Evolutionary conservation across 1,140 invertebrate genomes (phyloP), one percentile per base, ranked within the genome.

Genomic region (Aricia agestis): DNA sequence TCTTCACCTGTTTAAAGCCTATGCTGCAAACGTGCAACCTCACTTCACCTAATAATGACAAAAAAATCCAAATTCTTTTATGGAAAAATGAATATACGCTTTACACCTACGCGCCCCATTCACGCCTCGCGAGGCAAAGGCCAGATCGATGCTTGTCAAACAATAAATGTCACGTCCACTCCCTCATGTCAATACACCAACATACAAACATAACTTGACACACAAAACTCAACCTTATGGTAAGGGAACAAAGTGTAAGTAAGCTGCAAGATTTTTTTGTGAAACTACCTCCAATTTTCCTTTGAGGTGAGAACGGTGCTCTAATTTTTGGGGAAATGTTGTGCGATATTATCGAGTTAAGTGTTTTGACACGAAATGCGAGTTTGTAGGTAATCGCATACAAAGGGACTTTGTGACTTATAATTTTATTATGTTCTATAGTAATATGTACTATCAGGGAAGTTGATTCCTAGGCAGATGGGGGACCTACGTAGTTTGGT

Each of bases 111-210:
- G 18, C 18, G 7, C 59, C 59, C 45, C 2, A 70, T 85, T 87
- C 82, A 85, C 85, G 86, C 84, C 82, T 87, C 85, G 74, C 73
- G 74, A 76, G 79, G 79, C 85, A 86, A 86, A 90, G 84, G 84
- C 78, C 85, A 90, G 87, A 90, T 90, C 87, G 87, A 90, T 90
- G 86, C 79, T 85, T 87, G 86, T 90, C 88, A 90, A 89, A 90
- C 88, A 90, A 90, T 89, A 88, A 90, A 90, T 90, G 88, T 88
- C 87, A 90, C 78, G 84, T 86, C 84, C 82, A 86, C 81, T 86
- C 84, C 84, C 84, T 84, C 76, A 84, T 78, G 76, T 80, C 83
- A 83, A 78, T 80, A 77, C 70, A 72, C 78, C 69, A 77, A 41
- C 11, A 36, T 76, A 77, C 41, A 9, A 25, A 72, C 68, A 31